These are phyloP conservation scores for Pterocles gutturalis DNA, from an alignment of 2,113 vertebrate species.

Conservation along the genomic window DNA sequence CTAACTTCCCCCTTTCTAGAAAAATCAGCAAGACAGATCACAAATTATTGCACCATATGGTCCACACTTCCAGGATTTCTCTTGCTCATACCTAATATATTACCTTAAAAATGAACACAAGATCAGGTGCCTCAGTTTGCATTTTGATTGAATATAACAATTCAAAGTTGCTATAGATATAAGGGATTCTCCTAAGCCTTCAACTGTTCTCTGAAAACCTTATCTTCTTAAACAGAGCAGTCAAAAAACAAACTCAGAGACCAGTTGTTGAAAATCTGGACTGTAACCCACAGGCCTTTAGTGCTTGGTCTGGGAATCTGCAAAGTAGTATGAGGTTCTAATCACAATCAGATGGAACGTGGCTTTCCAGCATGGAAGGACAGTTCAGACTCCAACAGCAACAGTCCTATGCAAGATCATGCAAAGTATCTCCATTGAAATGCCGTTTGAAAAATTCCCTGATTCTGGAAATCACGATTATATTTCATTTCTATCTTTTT, in stretches of 20 bases:
- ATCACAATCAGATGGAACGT: not conserved
- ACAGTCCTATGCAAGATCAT: not conserved
- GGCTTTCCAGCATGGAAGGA: not conserved
- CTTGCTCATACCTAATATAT: not conserved
- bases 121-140: not conserved
- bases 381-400: not conserved
- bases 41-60: not conserved
- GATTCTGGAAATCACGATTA: not conserved
- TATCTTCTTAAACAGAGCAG: not conserved
- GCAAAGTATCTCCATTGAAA: not conserved
- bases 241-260: not conserved
- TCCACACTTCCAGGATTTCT: not conserved
- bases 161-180: not conserved
- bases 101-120: not conserved
- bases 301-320: not conserved
- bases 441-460: not conserved
- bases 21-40: not conserved
- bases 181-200: not conserved
- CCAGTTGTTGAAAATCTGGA: not conserved
- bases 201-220: not conserved
- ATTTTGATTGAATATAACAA: not conserved
- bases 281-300: rapidly evolving
- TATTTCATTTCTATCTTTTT: not conserved
- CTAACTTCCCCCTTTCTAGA: not conserved
- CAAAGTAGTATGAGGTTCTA: not conserved